These are phyloP conservation scores for Nasonovia ribisnigri DNA, from an alignment of 2,888 invertebrate genomes.

Conservation along the genomic window DNA sequence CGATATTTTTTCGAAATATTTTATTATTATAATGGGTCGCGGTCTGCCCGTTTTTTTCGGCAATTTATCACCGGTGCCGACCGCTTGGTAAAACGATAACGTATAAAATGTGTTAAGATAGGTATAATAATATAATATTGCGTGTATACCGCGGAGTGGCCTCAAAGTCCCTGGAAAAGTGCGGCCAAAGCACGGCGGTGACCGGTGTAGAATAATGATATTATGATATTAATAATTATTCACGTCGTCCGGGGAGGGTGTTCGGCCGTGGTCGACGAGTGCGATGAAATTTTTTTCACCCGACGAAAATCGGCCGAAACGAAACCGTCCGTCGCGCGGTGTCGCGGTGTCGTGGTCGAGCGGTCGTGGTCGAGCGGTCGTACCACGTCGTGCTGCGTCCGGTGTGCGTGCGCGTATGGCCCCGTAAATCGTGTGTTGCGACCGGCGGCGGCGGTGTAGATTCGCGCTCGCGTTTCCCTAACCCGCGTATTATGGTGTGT, in stretches of 20 bases:
- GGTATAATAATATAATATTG: background rate
- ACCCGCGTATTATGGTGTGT: background rate
- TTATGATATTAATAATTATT: background rate
- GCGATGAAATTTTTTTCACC: background rate
- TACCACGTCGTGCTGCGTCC: conserved; percentile 45
- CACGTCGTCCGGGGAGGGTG: background rate
- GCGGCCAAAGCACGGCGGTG: background rate
- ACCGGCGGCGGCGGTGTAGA: conserved; percentile 26
- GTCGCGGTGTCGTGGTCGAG: background rate
- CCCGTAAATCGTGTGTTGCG: conserved; percentile 13
- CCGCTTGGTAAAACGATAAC: background rate
- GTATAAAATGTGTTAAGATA: background rate
- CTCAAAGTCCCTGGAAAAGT: background rate
- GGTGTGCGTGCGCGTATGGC: conserved; percentile 48
- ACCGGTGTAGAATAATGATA: background rate
- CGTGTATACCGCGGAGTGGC: background rate
- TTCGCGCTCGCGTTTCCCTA: conserved; percentile 38
- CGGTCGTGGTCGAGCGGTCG: conserved; percentile 2
- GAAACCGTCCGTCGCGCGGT: conserved; percentile 17
- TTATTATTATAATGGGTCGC: background rate
- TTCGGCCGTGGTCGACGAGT: background rate
- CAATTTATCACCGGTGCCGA: background rate
- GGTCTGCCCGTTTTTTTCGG: background rate
- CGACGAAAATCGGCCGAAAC: background rate
- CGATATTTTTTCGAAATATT: background rate